Evolutionary conservation across 92 coral and sea anemone genomes (phyloP).

Genomic region (Heteractis magnifica): DNA sequence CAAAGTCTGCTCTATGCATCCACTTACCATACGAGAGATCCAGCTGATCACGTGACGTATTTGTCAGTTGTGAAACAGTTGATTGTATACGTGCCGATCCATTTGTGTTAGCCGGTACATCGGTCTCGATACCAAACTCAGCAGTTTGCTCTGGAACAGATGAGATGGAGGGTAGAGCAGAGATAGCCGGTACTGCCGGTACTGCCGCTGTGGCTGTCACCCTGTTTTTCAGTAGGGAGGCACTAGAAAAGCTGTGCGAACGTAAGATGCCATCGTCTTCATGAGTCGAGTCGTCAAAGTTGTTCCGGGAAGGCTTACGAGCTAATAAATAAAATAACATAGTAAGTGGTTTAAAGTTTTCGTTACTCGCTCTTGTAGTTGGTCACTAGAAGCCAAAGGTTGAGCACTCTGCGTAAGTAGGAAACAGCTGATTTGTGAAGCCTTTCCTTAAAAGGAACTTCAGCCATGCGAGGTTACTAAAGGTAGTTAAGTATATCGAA

Average conservation of each 20-base stretch:
- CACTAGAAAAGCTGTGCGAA: slow-evolving; percentile 39
- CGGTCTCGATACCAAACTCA: not conserved
- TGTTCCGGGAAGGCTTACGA: slow-evolving; percentile 7
- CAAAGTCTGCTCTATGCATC: not conserved
- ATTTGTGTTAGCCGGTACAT: not conserved
- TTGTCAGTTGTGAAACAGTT: not conserved
- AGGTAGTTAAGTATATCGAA: not conserved
- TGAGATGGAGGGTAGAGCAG: slow-evolving; percentile 15
- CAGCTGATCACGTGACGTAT: not conserved
- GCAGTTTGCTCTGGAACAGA: slow-evolving; percentile 10
- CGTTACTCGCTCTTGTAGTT: not conserved
- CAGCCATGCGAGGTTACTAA: not conserved
- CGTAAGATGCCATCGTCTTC: slow-evolving; percentile 19
- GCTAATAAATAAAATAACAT: slow-evolving; percentile 14
- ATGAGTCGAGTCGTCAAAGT: not conserved
- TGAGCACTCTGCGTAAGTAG: not conserved
- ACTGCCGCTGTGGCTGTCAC: slow-evolving; percentile 39
- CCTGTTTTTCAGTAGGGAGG: slow-evolving; percentile 19
- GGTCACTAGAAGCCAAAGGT: not conserved
- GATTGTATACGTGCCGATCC: not conserved
- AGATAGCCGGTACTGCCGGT: slow-evolving; percentile 38
- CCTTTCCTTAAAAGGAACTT: not conserved
- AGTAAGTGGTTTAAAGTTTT: not conserved
- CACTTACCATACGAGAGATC: not conserved
- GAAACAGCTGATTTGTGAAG: not conserved